Conservation (phyloP, 2,113 vertebrate genomes). For the Eubucco bourcierii region DNA sequence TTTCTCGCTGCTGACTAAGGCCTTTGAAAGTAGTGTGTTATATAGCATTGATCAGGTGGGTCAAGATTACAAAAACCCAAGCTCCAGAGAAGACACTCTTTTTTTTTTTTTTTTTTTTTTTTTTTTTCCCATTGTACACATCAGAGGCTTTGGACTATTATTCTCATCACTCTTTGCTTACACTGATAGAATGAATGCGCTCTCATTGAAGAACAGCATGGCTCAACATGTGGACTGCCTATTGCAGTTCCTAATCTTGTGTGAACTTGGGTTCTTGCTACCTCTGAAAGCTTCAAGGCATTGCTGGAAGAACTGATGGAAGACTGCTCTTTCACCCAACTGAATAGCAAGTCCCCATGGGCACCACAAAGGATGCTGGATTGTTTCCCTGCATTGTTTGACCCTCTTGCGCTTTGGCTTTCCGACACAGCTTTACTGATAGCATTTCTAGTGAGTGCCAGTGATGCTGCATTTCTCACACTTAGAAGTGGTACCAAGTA, state of each 20-base stretch:
- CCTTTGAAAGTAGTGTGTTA: neutral
- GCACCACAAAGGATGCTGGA: neutral
- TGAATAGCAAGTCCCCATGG: neutral
- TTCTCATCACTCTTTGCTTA: neutral
- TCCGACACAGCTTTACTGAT: neutral
- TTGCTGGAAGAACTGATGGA: neutral
- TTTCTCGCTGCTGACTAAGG: slow-evolving; percentile 6
- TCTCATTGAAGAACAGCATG: neutral
- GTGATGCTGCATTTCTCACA: neutral
- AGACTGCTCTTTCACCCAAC: neutral
- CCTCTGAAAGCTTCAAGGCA: neutral
- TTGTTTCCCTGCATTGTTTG: neutral
- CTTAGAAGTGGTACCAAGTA: neutral
- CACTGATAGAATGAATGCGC: neutral
- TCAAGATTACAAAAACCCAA: neutral
- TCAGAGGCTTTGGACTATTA: neutral
- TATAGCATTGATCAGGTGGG: neutral
- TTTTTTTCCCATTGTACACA: neutral
- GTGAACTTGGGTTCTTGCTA: neutral
- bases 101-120: neutral
- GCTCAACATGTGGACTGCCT: neutral
- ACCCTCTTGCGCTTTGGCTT: neutral
- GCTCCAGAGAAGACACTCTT: neutral
- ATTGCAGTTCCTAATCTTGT: neutral
- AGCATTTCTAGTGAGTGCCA: neutral